phyloP scores from a whole-genome alignment of 2,888 invertebrate genomes.

The Parasteatoda lunata region DNA sequence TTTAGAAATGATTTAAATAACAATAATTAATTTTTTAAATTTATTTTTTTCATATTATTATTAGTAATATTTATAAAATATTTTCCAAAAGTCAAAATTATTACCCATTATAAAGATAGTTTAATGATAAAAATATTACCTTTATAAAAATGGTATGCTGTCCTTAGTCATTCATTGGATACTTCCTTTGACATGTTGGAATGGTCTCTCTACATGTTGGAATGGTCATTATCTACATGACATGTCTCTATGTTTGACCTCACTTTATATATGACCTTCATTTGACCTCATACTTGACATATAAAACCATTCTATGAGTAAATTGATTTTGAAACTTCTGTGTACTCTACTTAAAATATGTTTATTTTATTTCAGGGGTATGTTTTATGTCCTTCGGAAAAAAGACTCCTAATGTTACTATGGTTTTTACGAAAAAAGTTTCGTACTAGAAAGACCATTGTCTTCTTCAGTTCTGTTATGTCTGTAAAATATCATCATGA shows the following conservation, averaged over 20 bases:
- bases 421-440: conserved; percentile 98
- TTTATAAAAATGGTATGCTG: too few species aligned
- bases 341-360: background rate
- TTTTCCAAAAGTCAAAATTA: background rate
- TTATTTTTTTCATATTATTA: background rate
- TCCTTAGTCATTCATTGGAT: too few species aligned
- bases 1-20: background rate
- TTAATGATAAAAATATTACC: too few species aligned
- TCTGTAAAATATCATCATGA: conserved; percentile 97
- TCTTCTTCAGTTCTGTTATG: conserved; percentile 98
- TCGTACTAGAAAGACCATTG: conserved; percentile 93
- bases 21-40: background rate
- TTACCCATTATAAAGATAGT: too few species aligned
- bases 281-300: too few species aligned
- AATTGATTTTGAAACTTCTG: background rate
- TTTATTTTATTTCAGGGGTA: conserved; percentile 79
- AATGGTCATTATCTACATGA: too few species aligned
- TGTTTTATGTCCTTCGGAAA: conserved; percentile 95
- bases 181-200: too few species aligned
- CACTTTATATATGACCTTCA: too few species aligned
- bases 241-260: too few species aligned
- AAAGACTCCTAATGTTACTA: conserved; percentile 92
- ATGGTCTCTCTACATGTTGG: too few species aligned
- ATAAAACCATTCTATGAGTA: background rate
- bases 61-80: background rate